Conservation (phyloP, 2,888 invertebrate species). For the Arge pagana region DNA sequence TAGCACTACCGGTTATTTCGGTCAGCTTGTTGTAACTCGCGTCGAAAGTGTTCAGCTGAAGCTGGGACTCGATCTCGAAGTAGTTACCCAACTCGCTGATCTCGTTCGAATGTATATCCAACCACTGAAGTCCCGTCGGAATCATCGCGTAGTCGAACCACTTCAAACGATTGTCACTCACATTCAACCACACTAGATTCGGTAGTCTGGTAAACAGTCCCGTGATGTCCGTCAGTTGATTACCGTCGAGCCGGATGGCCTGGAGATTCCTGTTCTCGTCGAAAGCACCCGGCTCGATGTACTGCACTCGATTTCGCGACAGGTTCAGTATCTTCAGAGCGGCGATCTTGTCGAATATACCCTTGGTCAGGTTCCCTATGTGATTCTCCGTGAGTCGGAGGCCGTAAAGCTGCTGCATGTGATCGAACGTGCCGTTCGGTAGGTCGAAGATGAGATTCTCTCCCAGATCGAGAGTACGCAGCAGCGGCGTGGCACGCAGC, state of each 20-base stretch:
- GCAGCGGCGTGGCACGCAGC: conserved; percentile 72
- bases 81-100: conserved; percentile 84
- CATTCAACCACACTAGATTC: conserved; percentile 82
- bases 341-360: conserved; percentile 77
- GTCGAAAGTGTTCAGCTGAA: conserved; percentile 79
- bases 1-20: conserved; percentile 80
- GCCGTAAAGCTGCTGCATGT: conserved; percentile 79
- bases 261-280: conserved; percentile 78
- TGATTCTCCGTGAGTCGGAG: conserved; percentile 84
- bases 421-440: conserved; percentile 78
- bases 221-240: conserved; percentile 78
- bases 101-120: conserved; percentile 84
- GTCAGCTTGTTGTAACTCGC: conserved; percentile 80
- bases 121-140: conserved; percentile 81
- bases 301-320: conserved; percentile 80
- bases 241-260: conserved; percentile 81
- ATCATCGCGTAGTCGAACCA: conserved; percentile 86
- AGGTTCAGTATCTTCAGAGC: conserved; percentile 82
- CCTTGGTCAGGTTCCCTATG: conserved; percentile 78
- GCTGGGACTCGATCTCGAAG: conserved; percentile 79
- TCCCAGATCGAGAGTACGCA: conserved; percentile 82
- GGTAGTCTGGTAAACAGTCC: conserved; percentile 80
- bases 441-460: conserved; percentile 82
- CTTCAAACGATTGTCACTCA: conserved; percentile 82
- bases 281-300: conserved; percentile 78